Evolutionary conservation across 2,888 invertebrate genomes (phyloP), one percentile per base, ranked within the genome.

Genomic region (Parnassius orleans): DNA sequence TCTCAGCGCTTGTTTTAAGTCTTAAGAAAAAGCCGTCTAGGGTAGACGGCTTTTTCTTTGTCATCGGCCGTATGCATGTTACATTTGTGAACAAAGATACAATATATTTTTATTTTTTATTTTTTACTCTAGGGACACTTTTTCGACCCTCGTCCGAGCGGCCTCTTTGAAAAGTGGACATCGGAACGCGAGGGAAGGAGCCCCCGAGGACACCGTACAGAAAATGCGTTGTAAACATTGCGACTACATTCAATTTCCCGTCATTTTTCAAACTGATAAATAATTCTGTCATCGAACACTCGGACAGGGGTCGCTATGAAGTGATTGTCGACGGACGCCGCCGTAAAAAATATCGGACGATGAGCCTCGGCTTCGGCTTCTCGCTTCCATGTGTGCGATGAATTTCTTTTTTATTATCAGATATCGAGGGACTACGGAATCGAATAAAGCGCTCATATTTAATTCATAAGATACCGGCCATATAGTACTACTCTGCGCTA

Each of bases 261-360:
- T 92, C 92, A 92, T 92, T 92, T 92, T 92, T 92, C 92, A 92
- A 91, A 90, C 92, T 92, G 92, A 92, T 92, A 92, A 92, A 92
- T 92, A 92, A 92, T 92, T 92, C 92, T 90, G 91, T 92, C 90
- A 90, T 90, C 90, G 91, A 86, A 86, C 83, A 84, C 83, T 90
- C 86, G 91, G 90, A 90, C 91, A 90, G 89, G 90, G 90, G 91
- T 90, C 87, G 85, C 84, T 90, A 90, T 90, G 90, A 91, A 91
- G 90, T 89, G 90, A 90, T 90, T 90, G 89, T 85, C 88, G 90
- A 84, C 87, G 83, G 88, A 87, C 86, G 85, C 83, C 81, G 78
- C 80, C 82, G 86, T 90, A 90, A 90, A 90, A 89, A 90, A 90
- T 89, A 89, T 89, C 89, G 83, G 80, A 78, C 86, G 84, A 84